Conservation (phyloP, 2,113 vertebrate species). For the Heteronetta atricapilla region DNA sequence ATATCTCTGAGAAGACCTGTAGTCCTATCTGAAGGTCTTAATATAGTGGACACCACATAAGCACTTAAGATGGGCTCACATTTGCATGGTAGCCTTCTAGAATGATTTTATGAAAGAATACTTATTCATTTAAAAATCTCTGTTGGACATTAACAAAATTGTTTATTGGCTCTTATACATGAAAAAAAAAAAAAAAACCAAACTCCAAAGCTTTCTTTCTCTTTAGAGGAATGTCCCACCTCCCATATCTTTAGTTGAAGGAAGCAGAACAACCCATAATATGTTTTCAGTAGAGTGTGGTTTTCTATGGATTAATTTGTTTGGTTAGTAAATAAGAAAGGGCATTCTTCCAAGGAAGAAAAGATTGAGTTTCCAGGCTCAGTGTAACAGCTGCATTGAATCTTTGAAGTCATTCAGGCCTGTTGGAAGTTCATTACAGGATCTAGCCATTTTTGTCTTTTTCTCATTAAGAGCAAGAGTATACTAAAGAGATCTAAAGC, state of each 20-base stretch:
- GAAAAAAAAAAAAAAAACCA: background rate
- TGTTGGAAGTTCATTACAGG: background rate
- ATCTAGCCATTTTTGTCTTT: background rate
- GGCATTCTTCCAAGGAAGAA: background rate
- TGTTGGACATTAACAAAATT: background rate
- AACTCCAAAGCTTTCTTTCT: background rate
- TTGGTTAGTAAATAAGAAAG: slow-evolving; percentile 17
- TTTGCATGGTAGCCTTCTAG: background rate
- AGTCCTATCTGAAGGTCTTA: background rate
- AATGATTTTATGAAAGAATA: background rate
- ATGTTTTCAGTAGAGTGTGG: background rate
- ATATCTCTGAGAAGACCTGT: background rate
- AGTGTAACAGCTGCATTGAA: background rate
- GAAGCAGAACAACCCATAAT: background rate
- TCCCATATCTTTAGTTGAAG: background rate
- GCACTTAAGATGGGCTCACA: background rate
- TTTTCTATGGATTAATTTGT: background rate
- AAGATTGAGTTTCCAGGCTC: background rate
- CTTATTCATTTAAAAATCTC: background rate
- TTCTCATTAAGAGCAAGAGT: fast-evolving
- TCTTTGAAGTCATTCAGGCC: background rate
- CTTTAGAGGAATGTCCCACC: background rate
- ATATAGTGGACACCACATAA: background rate
- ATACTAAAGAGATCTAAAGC: background rate
- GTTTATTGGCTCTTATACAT: background rate